Conservation (phyloP, 2,113 vertebrate genomes). For the Carollia perspicillata region DNA sequence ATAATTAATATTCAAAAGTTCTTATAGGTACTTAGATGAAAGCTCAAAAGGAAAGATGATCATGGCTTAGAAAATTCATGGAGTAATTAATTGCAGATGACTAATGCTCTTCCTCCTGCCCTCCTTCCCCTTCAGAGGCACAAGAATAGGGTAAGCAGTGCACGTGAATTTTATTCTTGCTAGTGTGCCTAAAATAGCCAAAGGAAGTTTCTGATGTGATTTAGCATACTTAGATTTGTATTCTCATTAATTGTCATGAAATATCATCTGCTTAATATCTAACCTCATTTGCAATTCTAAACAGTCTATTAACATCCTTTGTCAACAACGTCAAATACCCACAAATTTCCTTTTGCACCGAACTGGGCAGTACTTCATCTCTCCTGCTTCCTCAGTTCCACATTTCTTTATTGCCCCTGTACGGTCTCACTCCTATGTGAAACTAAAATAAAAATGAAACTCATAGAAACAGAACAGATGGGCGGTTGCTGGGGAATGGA, state of each 20-base stretch:
- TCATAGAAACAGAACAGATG: background rate
- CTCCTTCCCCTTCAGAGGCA: background rate
- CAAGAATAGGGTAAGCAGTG: background rate
- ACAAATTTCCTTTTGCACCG: background rate
- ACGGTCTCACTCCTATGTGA: background rate
- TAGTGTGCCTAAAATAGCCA: background rate
- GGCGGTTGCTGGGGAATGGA: background rate
- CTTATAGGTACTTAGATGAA: slow-evolving; percentile 64
- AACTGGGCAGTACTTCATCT: background rate
- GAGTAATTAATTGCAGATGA: slow-evolving; percentile 67
- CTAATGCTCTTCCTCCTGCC: background rate
- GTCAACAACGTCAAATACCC: background rate
- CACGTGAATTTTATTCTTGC: background rate
- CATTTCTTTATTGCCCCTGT: background rate
- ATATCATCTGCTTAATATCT: slow-evolving; percentile 33
- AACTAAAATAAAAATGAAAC: background rate
- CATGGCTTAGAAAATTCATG: slow-evolving; percentile 24
- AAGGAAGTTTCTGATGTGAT: slow-evolving; percentile 14
- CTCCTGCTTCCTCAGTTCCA: background rate
- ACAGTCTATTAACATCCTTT: background rate
- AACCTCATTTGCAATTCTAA: slow-evolving; percentile 36
- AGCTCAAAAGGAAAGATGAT: slow-evolving; percentile 61
- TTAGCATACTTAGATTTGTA: background rate
- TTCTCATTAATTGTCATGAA: slow-evolving; percentile 28
- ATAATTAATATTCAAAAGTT: slow-evolving; percentile 72